Evolutionary conservation across 2,888 invertebrate species (phyloP).

Genomic region (Pseudeuparius sepicola): DNA sequence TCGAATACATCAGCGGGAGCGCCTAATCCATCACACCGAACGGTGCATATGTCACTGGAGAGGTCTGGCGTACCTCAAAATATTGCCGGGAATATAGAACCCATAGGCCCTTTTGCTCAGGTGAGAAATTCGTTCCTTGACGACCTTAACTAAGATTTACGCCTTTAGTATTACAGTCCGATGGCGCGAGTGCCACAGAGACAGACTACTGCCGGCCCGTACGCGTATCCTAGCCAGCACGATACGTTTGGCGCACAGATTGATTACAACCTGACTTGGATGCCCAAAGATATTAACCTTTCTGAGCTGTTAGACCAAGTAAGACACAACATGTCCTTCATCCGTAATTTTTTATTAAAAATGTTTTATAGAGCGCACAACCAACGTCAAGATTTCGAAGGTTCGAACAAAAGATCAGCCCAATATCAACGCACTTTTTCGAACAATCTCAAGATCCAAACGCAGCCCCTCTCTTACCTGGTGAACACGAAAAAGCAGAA

Average conservation of each 20-base stretch:
- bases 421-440: conserved; percentile 13
- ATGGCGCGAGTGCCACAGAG: too few species aligned
- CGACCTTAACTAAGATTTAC: too few species aligned
- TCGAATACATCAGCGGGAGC: conserved; percentile 4
- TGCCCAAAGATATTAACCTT: conserved; percentile 25
- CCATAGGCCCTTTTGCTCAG: too few species aligned
- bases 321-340: too few species aligned
- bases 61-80: too few species aligned
- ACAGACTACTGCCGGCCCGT: conserved; percentile 18
- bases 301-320: conserved; percentile 22
- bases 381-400: conserved; percentile 14
- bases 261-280: conserved; percentile 26
- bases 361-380: conserved; percentile 10
- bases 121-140: too few species aligned
- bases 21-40: conserved; percentile 16
- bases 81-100: too few species aligned
- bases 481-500: conserved; percentile 7
- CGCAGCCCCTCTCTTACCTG: conserved; percentile 1
- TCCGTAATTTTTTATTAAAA: too few species aligned
- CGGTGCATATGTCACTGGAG: conserved; percentile 16
- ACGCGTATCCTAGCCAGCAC: conserved; percentile 19
- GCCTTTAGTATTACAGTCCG: too few species aligned
- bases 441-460: conserved; percentile 11
- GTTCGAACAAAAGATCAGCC: conserved; percentile 14
- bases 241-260: conserved; percentile 22